Percentiles rank a stretch among this genome's conserved stretches.
phyloP scores from a whole-genome alignment of 2,113 vertebrate species.

The Catagonus wagneri region DNA sequence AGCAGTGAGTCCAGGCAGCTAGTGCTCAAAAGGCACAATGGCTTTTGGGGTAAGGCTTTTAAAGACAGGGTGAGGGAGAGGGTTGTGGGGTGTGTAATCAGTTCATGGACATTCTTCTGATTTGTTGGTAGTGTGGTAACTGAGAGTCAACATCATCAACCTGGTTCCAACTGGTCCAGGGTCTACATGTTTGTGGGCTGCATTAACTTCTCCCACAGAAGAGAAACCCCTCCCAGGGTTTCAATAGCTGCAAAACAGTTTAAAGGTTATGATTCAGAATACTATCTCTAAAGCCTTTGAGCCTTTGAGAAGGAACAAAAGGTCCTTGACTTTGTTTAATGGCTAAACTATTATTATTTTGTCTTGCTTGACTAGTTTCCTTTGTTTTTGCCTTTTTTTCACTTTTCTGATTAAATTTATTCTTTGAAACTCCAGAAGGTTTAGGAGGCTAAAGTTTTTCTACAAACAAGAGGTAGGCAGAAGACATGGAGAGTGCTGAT shows the following conservation, averaged over 20 bases:
- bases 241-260: background rate
- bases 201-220: background rate
- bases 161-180: background rate
- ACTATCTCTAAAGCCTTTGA: background rate
- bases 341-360: too few relatives aligned
- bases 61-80: background rate
- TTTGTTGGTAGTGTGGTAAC: background rate
- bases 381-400: too few relatives aligned
- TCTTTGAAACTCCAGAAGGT: too few relatives aligned
- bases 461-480: too few relatives aligned
- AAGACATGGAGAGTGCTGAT: too few relatives aligned
- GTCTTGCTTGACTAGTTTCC: too few relatives aligned
- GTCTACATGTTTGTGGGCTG: background rate
- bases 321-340: too few relatives aligned
- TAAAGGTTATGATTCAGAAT: background rate
- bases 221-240: too few relatives aligned
- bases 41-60: background rate
- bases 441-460: too few relatives aligned
- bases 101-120: background rate
- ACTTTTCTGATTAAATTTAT: too few relatives aligned
- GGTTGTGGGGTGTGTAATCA: background rate
- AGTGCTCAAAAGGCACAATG: background rate
- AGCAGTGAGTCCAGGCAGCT: background rate
- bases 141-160: background rate
- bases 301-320: background rate